These are phyloP conservation scores for Rhimphoctona megacephalus DNA, from an alignment of 2,888 invertebrate genomes.

Conservation along the genomic window DNA sequence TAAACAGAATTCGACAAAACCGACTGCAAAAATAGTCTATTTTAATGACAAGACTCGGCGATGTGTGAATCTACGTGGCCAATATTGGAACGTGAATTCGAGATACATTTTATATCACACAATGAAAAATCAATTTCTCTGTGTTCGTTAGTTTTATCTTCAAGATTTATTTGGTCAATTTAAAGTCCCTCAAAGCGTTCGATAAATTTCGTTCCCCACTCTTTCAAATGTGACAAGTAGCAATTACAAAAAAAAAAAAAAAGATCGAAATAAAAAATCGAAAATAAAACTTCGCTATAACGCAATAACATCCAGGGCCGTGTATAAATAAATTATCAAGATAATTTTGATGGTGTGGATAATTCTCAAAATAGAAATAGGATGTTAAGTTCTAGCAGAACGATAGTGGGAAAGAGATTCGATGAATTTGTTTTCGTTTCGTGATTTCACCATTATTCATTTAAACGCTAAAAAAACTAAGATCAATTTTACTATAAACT, in stretches of 20 bases:
- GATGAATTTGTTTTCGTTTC: no score
- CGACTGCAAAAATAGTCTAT: not conserved
- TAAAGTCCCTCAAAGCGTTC: not conserved
- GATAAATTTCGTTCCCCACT: not conserved
- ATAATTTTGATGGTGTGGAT: not conserved
- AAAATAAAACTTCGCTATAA: not conserved
- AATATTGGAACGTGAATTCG: not conserved
- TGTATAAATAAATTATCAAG: not conserved
- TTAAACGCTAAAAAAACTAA: not conserved
- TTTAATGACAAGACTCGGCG: not conserved
- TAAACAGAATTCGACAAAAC: not conserved
- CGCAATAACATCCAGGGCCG: not conserved
- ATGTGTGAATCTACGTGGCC: not conserved
- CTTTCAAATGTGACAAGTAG: not conserved
- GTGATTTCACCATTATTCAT: not conserved
- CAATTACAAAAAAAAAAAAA: not conserved
- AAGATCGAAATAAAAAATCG: not conserved
- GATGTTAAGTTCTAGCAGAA: not conserved
- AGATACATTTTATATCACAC: not conserved
- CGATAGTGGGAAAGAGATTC: no score
- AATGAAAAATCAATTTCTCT: not conserved
- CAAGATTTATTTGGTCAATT: conserved; percentile 25
- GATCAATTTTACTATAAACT: not conserved
- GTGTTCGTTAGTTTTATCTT: conserved; percentile 26
- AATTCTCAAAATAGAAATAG: not conserved